Conservation (phyloP, 35 echinoderm and acorn worm genomes). For the Patiria miniata region DNA sequence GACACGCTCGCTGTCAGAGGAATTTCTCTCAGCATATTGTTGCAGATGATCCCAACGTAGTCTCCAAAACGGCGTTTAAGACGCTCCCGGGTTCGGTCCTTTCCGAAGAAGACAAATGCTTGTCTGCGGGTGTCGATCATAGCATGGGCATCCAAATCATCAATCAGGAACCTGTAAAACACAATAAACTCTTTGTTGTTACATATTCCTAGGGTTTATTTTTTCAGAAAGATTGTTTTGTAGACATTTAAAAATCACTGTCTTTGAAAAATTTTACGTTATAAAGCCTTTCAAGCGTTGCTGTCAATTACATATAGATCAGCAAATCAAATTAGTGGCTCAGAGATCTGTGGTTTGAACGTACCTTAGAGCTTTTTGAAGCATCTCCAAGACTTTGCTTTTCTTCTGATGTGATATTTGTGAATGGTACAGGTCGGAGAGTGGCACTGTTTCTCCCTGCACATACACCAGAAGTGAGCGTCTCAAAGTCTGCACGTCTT, state of each 20-base stretch:
- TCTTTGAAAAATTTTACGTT: no score
- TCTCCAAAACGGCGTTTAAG: background rate
- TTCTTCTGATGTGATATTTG: background rate
- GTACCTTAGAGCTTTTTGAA: background rate
- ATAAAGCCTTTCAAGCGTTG: no score
- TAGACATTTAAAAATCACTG: no score
- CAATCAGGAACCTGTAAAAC: background rate
- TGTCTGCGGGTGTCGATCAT: background rate
- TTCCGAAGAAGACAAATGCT: conserved; percentile 10
- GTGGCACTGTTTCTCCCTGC: background rate
- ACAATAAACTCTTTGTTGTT: no score
- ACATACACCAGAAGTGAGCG: background rate
- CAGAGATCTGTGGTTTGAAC: background rate
- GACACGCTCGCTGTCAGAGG: background rate
- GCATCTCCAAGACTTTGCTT: background rate
- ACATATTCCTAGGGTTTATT: no score
- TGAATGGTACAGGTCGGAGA: background rate
- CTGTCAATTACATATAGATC: no score
- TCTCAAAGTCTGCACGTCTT: background rate
- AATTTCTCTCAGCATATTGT: conserved; percentile 18
- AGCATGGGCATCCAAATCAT: conserved; percentile 4
- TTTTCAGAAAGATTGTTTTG: no score
- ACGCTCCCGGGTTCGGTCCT: background rate
- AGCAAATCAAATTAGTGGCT: no score
- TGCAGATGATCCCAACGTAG: background rate